Conservation (phyloP, 2,797 vertebrate genomes). For the Lindbergichthys nudifrons region DNA sequence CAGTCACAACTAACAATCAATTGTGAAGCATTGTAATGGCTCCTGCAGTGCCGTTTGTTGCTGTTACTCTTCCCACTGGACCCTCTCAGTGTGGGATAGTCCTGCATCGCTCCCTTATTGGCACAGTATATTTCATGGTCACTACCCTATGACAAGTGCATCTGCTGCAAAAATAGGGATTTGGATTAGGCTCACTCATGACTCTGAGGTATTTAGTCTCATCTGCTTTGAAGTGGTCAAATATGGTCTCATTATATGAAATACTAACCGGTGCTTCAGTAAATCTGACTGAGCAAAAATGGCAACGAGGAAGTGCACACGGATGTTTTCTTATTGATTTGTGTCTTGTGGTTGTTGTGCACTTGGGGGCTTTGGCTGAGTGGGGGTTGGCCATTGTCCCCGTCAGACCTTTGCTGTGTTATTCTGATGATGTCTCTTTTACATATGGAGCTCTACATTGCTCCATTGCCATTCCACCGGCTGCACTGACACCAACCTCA, state of each 20-base stretch:
- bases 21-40: constrained; percentile 29
- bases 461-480: constrained; percentile 36
- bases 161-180: constrained; percentile 64
- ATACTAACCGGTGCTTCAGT: constrained; percentile 25
- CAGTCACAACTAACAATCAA: constrained; percentile 47
- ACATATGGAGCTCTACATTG: constrained; percentile 17
- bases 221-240: neutral
- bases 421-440: constrained; percentile 46
- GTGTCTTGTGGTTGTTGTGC: constrained; percentile 17
- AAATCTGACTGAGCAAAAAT: constrained; percentile 18
- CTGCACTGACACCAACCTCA: constrained; percentile 44
- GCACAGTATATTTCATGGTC: constrained; percentile 60
- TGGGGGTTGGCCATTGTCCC: constrained; percentile 50
- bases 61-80: constrained; percentile 17
- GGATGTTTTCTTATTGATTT: constrained; percentile 19
- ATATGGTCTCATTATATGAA: constrained; percentile 29
- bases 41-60: constrained; percentile 40
- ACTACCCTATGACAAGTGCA: constrained; percentile 68
- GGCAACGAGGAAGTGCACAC: constrained; percentile 10
- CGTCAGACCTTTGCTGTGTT: constrained; percentile 45
- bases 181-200: constrained; percentile 43
- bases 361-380: constrained; percentile 47
- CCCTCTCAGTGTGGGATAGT: constrained; percentile 50
- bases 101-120: constrained; percentile 48
- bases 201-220: constrained; percentile 35